These are phyloP conservation scores for Lates calcarifer DNA, from an alignment of 2,113 vertebrate genomes.

Conservation along the genomic window DNA sequence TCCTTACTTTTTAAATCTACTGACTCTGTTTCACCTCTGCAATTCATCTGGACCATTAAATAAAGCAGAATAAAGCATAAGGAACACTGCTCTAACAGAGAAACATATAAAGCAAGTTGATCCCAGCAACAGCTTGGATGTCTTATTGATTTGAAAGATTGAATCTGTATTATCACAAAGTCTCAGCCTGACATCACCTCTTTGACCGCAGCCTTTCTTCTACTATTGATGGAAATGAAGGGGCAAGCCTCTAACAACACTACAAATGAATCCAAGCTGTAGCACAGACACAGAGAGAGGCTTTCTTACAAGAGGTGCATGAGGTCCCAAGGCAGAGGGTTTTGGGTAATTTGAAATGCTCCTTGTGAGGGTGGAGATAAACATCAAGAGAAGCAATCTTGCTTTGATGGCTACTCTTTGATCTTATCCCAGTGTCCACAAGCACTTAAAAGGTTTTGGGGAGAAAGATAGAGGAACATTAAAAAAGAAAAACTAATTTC, in stretches of 20 bases:
- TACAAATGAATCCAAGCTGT: neutral
- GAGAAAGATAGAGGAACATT: constrained; percentile 5
- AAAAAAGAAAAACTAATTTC: constrained; percentile 3
- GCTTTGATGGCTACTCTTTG: constrained; percentile 46
- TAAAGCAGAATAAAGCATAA: neutral
- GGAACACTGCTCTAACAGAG: neutral
- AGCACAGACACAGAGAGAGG: neutral
- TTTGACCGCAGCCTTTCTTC: constrained; percentile 27
- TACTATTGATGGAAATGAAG: constrained; percentile 11
- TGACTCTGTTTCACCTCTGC: constrained; percentile 3
- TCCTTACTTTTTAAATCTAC: neutral
- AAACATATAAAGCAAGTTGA: neutral
- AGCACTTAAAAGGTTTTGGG: constrained; percentile 19
- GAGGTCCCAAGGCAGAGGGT: constrained; percentile 21
- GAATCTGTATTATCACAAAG: constrained; percentile 14
- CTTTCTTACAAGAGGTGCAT: neutral
- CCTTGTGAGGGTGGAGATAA: constrained; percentile 38
- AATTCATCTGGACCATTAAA: neutral
- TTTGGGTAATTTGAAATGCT: constrained; percentile 31
- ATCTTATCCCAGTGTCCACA: constrained; percentile 29
- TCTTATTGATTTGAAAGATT: constrained; percentile 26
- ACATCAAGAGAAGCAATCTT: constrained; percentile 38
- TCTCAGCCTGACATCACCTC: constrained; percentile 16
- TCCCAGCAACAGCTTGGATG: constrained; percentile 7
- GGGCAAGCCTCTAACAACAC: constrained; percentile 1